Percentiles rank a stretch among this genome's conserved stretches.
Evolutionary conservation across 2,113 vertebrate genomes (phyloP).

Genomic region (Pluvialis apricaria): DNA sequence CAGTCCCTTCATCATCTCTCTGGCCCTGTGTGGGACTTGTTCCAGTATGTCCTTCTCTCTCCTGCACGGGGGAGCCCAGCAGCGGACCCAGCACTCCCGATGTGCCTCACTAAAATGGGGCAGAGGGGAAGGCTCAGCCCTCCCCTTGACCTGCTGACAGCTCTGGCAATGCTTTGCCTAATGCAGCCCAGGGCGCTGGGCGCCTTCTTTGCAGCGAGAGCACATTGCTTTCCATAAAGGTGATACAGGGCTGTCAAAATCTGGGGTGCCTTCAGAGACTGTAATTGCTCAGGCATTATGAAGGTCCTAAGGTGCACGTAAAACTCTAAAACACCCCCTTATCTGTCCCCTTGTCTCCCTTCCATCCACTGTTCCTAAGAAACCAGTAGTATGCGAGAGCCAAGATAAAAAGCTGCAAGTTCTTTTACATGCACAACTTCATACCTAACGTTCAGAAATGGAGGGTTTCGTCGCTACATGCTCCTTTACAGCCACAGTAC

Average conservation of each 20-base stretch:
- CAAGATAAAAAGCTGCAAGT: background rate
- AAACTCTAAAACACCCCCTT: background rate
- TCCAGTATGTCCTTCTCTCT: background rate
- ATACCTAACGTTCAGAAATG: fast-evolving
- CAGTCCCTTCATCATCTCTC: background rate
- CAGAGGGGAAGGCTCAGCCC: background rate
- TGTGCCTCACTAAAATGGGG: too few species aligned
- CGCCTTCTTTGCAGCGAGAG: background rate
- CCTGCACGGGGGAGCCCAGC: background rate
- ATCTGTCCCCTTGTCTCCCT: background rate
- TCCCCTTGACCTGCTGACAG: background rate
- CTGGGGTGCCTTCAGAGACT: background rate
- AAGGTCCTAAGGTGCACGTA: background rate
- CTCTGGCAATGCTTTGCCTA: background rate
- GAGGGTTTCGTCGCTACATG: background rate
- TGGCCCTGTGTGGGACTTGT: background rate
- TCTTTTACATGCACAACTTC: background rate
- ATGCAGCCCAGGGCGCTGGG: background rate
- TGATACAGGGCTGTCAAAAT: background rate
- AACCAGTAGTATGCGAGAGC: fast-evolving
- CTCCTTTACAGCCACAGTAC: background rate
- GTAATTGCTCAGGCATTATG: background rate
- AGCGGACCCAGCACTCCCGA: background rate
- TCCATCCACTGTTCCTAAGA: background rate
- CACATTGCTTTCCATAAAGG: background rate